Percentiles rank a stretch among this genome's conserved stretches.
Evolutionary conservation across 1,140 invertebrate species (phyloP).

Genomic region (Acromyrmex echinatior): DNA sequence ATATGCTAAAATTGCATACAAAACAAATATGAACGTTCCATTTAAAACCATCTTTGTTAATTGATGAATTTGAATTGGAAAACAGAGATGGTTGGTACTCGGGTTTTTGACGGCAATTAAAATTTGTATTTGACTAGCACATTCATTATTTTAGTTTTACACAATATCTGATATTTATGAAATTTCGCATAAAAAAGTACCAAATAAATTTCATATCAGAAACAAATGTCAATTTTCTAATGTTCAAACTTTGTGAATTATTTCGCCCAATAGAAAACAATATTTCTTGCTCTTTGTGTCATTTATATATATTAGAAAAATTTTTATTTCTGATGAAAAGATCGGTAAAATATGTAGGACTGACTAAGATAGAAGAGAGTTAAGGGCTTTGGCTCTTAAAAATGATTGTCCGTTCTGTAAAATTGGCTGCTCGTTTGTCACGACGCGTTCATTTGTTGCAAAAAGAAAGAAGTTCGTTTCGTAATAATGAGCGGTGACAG

Average conservation of each 20-base stretch:
- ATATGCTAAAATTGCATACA: conserved; percentile 5
- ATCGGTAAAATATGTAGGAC: neutral
- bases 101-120: conserved; percentile 12
- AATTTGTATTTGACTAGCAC: neutral
- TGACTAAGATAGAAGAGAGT: neutral
- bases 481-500: conserved; percentile 22
- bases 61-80: conserved; percentile 35
- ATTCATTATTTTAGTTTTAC: conserved; percentile 24
- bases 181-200: neutral
- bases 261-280: neutral
- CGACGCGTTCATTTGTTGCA: conserved; percentile 17
- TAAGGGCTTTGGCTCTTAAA: conserved; percentile 14
- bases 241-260: neutral
- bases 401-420: conserved; percentile 36
- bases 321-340: neutral
- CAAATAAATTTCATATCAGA: neutral
- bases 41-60: conserved; percentile 34
- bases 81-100: conserved; percentile 8
- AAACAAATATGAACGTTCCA: conserved; percentile 14
- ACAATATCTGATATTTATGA: neutral
- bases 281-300: neutral
- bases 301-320: neutral
- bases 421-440: conserved; percentile 25
- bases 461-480: neutral
- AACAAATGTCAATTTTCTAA: neutral